Evolutionary conservation across 2,888 invertebrate genomes (phyloP), one percentile per base, ranked within the genome.

Genomic region (Acronicta aceris): DNA sequence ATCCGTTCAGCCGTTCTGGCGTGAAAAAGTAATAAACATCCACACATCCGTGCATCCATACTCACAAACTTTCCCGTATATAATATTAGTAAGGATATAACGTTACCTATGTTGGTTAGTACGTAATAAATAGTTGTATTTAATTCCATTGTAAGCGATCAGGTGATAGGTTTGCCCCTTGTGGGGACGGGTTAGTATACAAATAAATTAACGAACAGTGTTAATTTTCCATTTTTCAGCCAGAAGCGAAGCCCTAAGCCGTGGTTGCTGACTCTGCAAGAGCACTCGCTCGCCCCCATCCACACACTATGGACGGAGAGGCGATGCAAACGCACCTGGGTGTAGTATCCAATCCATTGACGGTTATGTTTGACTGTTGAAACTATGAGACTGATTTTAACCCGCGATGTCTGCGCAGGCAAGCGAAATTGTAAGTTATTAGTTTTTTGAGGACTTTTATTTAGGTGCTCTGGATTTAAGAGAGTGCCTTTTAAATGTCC

Each of bases 291-390:
- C 13, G 89, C 86, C 1, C 92, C 92, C 6, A 91, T 93, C 21
- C 91, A 92, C 81, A 69, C 77, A 0, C 84, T 93, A 59, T 93
- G 93, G 93, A 81, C 82, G 16, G 92, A 89, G 36, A 65, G 93
- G 43, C 78, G 79, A 12, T 93, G 93, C 76, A 89, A 88, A 56
- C 81, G 78, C 15, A 85, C 81, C 0, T 81, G 80, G 76, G 87
- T 92, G 12, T 91, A 85, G 75, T 64, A 52, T 65, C 55, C 69
- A 69, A 73, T 80, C 60, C 78, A 78, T 79, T 81, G 71, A 77
- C 57, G 61, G n/a, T 68, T 68, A 66, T 63, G 15, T 67, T 43
- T 27, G 58, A 55, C 15, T 43, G 36, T 36, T 42, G n/a, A 46
- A 55, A 62, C 49, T 59, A 47, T 43, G 57, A 71, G 75, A 58